phyloP scores from a whole-genome alignment of 2,113 vertebrate species.

The Atherinomorus stipes region DNA sequence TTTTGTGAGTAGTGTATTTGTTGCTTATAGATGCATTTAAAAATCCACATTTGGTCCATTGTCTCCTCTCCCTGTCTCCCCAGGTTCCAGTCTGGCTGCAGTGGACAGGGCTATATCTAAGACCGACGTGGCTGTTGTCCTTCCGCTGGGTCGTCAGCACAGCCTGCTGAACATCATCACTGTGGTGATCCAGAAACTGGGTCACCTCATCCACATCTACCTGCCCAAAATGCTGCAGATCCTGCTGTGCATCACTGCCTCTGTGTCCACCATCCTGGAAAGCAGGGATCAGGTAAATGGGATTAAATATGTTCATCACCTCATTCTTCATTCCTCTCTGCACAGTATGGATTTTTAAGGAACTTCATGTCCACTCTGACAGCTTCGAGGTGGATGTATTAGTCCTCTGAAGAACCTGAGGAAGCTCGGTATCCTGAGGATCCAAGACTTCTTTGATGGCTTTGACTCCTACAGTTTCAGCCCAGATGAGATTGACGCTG shows the following conservation, averaged over 20 bases:
- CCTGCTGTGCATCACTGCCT: slow-evolving; percentile 89
- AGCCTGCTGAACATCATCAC: slow-evolving; percentile 91
- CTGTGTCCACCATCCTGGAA: slow-evolving; percentile 85
- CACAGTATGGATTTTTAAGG: background rate
- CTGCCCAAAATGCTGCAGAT: slow-evolving; percentile 94
- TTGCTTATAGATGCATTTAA: too few species aligned
- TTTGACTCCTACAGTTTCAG: slow-evolving; percentile 90
- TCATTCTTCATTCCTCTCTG: too few species aligned
- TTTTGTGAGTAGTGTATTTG: too few species aligned
- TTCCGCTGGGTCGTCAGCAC: slow-evolving; percentile 94
- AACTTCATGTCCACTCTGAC: accelerated
- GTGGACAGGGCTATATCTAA: slow-evolving; percentile 86
- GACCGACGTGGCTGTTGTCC: slow-evolving; percentile 84
- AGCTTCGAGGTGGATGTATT: slow-evolving; percentile 90
- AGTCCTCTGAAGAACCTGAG: slow-evolving; percentile 94
- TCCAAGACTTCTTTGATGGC: slow-evolving; percentile 90
- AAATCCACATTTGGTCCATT: too few species aligned
- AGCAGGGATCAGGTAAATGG: slow-evolving; percentile 88
- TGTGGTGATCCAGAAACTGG: slow-evolving; percentile 90
- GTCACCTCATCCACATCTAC: slow-evolving; percentile 88
- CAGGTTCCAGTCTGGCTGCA: slow-evolving; percentile 87
- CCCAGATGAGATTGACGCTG: slow-evolving; percentile 89
- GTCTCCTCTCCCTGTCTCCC: background rate
- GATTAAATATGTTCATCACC: background rate
- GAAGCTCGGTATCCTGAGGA: slow-evolving; percentile 89